Evolutionary conservation across 2,113 vertebrate species (phyloP), one percentile per base, ranked within the genome.

Genomic region (Dunckerocampus dactyliophorus): DNA sequence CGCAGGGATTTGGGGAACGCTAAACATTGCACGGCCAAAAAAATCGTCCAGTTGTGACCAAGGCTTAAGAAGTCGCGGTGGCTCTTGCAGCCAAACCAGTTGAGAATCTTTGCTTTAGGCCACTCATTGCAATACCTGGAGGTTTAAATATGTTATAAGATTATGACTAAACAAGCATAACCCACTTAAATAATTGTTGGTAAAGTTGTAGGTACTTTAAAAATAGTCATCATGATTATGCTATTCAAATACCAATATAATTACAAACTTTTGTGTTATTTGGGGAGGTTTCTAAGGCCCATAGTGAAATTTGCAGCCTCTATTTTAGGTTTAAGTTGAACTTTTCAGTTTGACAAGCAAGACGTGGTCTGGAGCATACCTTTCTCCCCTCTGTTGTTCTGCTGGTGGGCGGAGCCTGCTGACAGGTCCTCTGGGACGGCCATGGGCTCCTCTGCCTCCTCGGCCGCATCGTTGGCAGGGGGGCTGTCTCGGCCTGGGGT

Each of bases 381-480:
- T 91, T 88, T 88, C 48, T 95, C 95, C 58, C 82, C 91, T 88
- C 94, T 93, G 75, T 88, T 85, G 82, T 85, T 92, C 83, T 94
- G 93, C 80, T 94, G 94, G 58, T 85, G 89, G 88, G 92, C 84
- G 53, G 94, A 91, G 77, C 90, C 89, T 72, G 97, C 94, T 46
- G 97, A 99, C 75, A 99, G 93, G 87, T 99, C 97, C 79, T 99
- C 97, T 0, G 96, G 96, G 75, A 97, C 88, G n/a, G 95, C 95
- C 97, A 99, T 99, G 72, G 96, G 93, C 62, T 99, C 96, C 46
- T 98, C 97, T 6, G 85, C 72, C 50, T 99, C 95, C 63, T 98
- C 97, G 2, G 92, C 88, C 0, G 83, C 86, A 45, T 98, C 95
- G 24, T 93, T 96, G 65, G 88, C 71, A 11, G 91, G 86, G 67